Base-by-base conservation (phyloP, 2,113 vertebrate species). In the Loxodonta africana region DNA sequence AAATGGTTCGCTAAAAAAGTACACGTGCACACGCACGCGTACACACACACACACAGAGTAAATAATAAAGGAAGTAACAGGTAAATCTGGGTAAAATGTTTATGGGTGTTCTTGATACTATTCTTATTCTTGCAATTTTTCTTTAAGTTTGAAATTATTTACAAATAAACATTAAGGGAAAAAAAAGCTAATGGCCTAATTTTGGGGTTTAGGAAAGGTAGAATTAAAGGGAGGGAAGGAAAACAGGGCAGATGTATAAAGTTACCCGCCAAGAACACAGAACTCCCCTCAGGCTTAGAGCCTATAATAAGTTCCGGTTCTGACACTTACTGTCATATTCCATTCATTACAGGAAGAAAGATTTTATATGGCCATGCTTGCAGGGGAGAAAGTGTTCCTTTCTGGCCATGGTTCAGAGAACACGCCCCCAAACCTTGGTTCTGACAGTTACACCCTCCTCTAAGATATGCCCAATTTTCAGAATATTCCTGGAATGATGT, bases 91-190 rank as follows among this genome's bases (percentile, higher is more conserved):
- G 26, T 84, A 84, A 84, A 9, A 21, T 17, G 26, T 62, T 30
- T 65, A 71, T 48, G 37, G 25, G 21, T 81, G 20, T 86, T 65
- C 23, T 88, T 88, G 87, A 69, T 74, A 83, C 8, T 53, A 67
- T 44, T 83, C 18, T 44, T 60, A 67, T 73, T 76, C 69, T 83
- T 90, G 6, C 23, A 90, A 83, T 57, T 57, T 57, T 57, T 3
- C 6, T 69, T 81, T 94, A 96, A 83, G 37, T 90, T 83, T 94
- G 46, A 95, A 81, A 86, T 85, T 83, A 93, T 26, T 90, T 80
- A 26, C 76, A 90, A 83, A 88, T 65, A 84, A 73, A 83, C 30
- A 62, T 46, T 77, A 91, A 74, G 11, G 23, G 26, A 37, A 10
- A 88, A 63, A 57, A 69, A 28, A 65, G 46, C 82, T 73, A n/a